A percentile compares a stretch with the other conserved stretches of the same genome.
phyloP scores from a whole-genome alignment of 2,113 vertebrate genomes.

The Turdus rufiventris region DNA sequence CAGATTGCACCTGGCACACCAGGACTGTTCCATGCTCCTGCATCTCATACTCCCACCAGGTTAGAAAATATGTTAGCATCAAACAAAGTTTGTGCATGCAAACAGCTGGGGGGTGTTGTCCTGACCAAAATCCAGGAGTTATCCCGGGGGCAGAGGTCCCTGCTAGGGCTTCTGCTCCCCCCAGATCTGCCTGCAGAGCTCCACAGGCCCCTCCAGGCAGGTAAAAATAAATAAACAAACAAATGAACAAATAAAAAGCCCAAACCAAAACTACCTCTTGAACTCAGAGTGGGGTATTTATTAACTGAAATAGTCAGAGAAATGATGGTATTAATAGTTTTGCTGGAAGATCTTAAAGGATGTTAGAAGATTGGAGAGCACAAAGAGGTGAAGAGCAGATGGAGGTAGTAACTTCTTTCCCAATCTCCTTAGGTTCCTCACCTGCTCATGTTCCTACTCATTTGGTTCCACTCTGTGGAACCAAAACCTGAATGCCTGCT shows the following conservation, averaged over 20 bases:
- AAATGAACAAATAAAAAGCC: not conserved
- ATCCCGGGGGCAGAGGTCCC: not conserved
- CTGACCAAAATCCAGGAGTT: not conserved
- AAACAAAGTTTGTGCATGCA: not conserved
- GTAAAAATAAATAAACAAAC: not conserved
- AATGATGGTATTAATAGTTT: not conserved
- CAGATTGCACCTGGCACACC: not conserved
- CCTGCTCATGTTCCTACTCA: not conserved
- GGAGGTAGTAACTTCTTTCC: not conserved
- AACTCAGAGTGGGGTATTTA: not conserved
- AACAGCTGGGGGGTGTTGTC: accelerated
- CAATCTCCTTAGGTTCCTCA: not conserved
- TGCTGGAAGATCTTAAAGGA: not conserved
- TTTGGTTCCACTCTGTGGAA: not conserved
- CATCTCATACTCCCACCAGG: not conserved
- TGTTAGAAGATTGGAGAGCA: not conserved
- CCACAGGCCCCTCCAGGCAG: not conserved
- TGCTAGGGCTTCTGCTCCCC: not conserved
- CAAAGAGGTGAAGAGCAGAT: not conserved
- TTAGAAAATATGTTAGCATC: not conserved
- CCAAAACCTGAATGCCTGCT: not conserved
- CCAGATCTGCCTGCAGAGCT: not conserved
- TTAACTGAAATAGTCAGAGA: not conserved
- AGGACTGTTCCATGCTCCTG: not conserved
- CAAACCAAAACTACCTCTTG: not conserved